Base-by-base conservation (phyloP, 2,797 vertebrate genomes). In the Squalus acanthias region DNA sequence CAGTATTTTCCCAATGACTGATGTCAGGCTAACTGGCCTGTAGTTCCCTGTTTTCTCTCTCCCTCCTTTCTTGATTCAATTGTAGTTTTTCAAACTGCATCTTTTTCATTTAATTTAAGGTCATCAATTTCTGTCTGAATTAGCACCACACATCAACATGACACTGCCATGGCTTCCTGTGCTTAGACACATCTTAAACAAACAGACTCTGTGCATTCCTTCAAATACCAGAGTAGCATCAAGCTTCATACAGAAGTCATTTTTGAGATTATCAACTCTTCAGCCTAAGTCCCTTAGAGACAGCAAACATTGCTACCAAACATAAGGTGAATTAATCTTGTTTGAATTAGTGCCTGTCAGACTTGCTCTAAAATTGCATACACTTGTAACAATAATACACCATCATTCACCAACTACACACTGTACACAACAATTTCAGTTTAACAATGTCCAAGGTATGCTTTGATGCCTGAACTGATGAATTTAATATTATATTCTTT, bases 401-500 rank as follows among this genome's bases (percentile, higher is more conserved):
- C 91, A 57, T 72, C 46, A 46, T 57, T 95, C 94, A 26, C 46
- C 4, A 95, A 15, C 69, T 74, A 74, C 94, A 95, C 26, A 12
- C 46, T 72, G 22, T 95, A 53, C 10, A 7, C 26, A 57, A 2
- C 1, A 57, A 95, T 29, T 22, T 57, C 24, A 8, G 3, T 53
- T 74, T 72, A 50, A 65, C 24, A 24, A 69, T 95, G 33, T 95
- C 5, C 94, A 74, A 95, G n/a, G 2, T 95, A 7, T 74, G 46
- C 29, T 95, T 74, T 95, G 70, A 95, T 39, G 22, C 46, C 92
- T 95, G 69, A 95, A 69, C 33, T 57, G 13, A 74, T 57, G 9
- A 70, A 50, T 20, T 95, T 70, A 70, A 95, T 95, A 95, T 53
- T 70, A 70, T 70, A 39, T 95, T 95, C 65, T 26, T 70, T 95